phyloP scores from a whole-genome alignment of 2,888 invertebrate species.

The Agrilus biguttatus region DNA sequence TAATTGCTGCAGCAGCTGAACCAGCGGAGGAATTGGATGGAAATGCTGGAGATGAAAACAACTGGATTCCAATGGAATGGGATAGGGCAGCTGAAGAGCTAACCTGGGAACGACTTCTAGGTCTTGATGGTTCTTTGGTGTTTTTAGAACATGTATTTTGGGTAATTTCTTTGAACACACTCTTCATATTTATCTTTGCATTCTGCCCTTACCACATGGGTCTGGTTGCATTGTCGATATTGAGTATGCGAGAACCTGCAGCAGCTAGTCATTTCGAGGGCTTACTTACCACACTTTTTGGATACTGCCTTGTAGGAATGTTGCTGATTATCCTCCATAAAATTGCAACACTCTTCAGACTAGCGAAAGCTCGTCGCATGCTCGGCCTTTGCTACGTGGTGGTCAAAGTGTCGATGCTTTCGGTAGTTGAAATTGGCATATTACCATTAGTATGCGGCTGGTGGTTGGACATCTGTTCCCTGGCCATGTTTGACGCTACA shows the following conservation, averaged over 20 bases:
- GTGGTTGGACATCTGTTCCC: slow-evolving; percentile 97
- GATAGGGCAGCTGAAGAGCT: slow-evolving; percentile 94
- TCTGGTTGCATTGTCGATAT: slow-evolving; percentile 58
- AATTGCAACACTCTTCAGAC: slow-evolving; percentile 63
- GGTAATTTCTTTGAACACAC: slow-evolving; percentile 93
- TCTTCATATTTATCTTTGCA: slow-evolving; percentile 94
- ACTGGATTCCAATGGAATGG: slow-evolving; percentile 99
- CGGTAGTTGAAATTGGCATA: slow-evolving; percentile 94
- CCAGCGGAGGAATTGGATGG: slow-evolving; percentile 33
- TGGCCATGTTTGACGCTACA: slow-evolving; percentile 82
- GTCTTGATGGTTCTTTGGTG: slow-evolving; percentile 90
- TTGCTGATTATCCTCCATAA: slow-evolving; percentile 71
- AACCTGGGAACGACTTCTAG: slow-evolving; percentile 94
- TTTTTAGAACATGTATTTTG: slow-evolving; percentile 98
- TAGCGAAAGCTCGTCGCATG: slow-evolving; percentile 69
- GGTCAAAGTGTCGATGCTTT: slow-evolving; percentile 81
- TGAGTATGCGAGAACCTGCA: slow-evolving; percentile 52
- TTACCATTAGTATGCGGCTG: slow-evolving; percentile 95
- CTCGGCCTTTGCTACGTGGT: slow-evolving; percentile 87
- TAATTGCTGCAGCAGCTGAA: slow-evolving; percentile 7
- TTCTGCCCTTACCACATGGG: slow-evolving; percentile 96
- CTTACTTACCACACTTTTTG: slow-evolving; percentile 78
- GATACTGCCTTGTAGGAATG: slow-evolving; percentile 83
- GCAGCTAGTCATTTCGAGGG: slow-evolving; percentile 82
- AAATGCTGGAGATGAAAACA: slow-evolving; percentile 60